Base-by-base conservation (phyloP, 2,888 invertebrate species). In the Drosophila ezoana region DNA sequence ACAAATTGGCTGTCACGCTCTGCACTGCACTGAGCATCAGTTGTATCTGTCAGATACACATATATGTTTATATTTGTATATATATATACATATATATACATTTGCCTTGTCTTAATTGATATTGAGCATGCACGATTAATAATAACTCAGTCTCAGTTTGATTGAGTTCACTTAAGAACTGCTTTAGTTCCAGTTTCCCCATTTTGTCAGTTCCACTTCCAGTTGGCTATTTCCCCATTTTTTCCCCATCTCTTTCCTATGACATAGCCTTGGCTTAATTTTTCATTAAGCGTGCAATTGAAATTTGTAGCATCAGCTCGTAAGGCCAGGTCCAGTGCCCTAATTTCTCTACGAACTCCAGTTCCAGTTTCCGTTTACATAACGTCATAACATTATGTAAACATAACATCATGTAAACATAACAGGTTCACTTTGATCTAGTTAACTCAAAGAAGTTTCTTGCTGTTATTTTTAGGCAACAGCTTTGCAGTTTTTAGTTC, bases 71-170 rank as follows among this genome's bases (percentile, higher is more conserved):
- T 6, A 6, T 23, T 6, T 1, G 1, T 6, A 23, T 23, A 23
- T 23, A 23, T 28, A 8, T 8, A 23, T 23, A 8, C 5, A 47
- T 38, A 14, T 38, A 14, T 37, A 48, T 32, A 45, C 49, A 41
- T 52, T 69, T 65, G 63, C 79, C 63, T 62, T 67, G 65, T 16
- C 75, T 77, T 78, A 79, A 85, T 85, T 79, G 80, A 64, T 79
- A 79, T 83, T 75, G 75, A 73, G 77, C 65, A 73, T 75, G 72
- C 49, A 71, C 62, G 61, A 71, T 77, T 72, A 85, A 79, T 82
- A 70, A 70, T 82, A 70, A 70, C 71, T 48, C 45, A 45, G 61
- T 54, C 61, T 52, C 52, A 51, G 57, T 69, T 69, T 80, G 75
- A 75, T 75, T 75, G 75, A 71, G 56, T 38, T 47, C 74, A 70